phyloP scores from a whole-genome alignment of 1,140 invertebrate species.

The Hycleus cichorii region DNA sequence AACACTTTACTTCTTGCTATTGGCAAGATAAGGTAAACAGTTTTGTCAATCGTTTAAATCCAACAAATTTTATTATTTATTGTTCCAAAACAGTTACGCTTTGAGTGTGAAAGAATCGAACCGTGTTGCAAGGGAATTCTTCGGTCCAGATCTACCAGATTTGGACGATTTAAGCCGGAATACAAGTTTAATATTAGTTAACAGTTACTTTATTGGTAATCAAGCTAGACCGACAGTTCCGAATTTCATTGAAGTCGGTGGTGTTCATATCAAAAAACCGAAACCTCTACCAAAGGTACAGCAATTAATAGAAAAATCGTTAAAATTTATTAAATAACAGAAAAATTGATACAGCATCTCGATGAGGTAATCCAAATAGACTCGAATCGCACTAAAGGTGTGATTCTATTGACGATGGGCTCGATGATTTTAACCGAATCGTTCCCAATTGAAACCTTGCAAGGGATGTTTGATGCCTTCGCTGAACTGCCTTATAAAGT shows the following conservation, averaged over 20 bases:
- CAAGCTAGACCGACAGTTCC: conserved; percentile 36
- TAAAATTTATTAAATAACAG: conserved; percentile 1
- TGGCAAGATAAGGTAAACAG: background rate
- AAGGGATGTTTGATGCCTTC: conserved; percentile 47
- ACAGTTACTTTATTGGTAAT: conserved; percentile 38
- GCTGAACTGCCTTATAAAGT: conserved; percentile 51
- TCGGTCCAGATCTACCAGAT: conserved; percentile 25
- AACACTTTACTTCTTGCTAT: conserved; percentile 21
- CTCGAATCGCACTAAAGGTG: conserved; percentile 32
- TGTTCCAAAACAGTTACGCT: conserved; percentile 18
- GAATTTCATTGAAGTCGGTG: conserved; percentile 39
- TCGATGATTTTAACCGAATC: conserved; percentile 38
- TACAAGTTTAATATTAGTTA: conserved; percentile 30
- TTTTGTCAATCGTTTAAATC: background rate
- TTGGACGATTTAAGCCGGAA: conserved; percentile 23
- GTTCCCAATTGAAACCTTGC: conserved; percentile 33
- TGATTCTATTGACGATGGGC: conserved; percentile 44
- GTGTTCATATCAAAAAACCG: conserved; percentile 27
- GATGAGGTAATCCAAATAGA: conserved; percentile 17
- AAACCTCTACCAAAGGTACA: conserved; percentile 24
- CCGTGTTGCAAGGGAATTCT: conserved; percentile 23
- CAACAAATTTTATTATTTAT: background rate
- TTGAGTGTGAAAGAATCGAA: conserved; percentile 12
- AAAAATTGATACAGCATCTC: conserved; percentile 29
- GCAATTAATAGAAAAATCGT: background rate